A percentile compares a stretch with the other conserved stretches of the same genome.
Evolutionary conservation across 2,888 invertebrate species (phyloP).

Genomic region (Drosophila siamana): DNA sequence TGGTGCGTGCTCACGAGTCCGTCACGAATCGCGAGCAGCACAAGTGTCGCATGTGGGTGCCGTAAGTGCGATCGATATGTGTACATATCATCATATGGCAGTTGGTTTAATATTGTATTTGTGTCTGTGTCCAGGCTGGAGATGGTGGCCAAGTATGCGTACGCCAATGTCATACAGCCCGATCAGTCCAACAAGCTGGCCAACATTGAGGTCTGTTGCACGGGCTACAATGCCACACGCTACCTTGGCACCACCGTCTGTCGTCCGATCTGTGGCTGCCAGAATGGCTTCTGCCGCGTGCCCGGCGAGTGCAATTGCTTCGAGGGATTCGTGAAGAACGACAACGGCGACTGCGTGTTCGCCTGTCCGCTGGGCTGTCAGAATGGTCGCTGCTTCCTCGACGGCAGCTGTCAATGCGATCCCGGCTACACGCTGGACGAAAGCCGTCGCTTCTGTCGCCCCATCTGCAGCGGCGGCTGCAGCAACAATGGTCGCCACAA

Average conservation of each 20-base stretch:
- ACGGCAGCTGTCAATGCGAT: slow-evolving; percentile 89
- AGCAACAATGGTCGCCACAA: slow-evolving; percentile 74
- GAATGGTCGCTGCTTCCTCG: slow-evolving; percentile 87
- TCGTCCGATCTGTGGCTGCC: slow-evolving; percentile 77
- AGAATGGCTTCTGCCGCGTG: slow-evolving; percentile 79
- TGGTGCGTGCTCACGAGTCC: slow-evolving; percentile 49
- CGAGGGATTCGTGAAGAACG: slow-evolving; percentile 81
- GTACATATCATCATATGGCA: no score
- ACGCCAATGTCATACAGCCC: slow-evolving; percentile 64
- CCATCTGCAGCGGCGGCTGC: slow-evolving; percentile 86
- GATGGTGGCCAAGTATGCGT: slow-evolving; percentile 73
- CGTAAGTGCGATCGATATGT: slow-evolving; percentile 73
- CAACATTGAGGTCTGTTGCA: slow-evolving; percentile 89
- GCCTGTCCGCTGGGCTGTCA: slow-evolving; percentile 86
- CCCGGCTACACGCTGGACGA: slow-evolving; percentile 87
- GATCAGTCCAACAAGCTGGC: slow-evolving; percentile 87
- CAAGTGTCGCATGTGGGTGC: slow-evolving; percentile 82
- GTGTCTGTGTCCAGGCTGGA: slow-evolving; percentile 66
- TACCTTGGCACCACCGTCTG: slow-evolving; percentile 68
- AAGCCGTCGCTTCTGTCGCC: slow-evolving; percentile 88
- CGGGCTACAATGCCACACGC: slow-evolving; percentile 86
- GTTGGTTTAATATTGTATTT: not conserved
- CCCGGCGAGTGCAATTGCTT: slow-evolving; percentile 82
- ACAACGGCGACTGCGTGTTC: slow-evolving; percentile 83
- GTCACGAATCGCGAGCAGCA: slow-evolving; percentile 42